Evolutionary conservation across 2,113 vertebrate genomes (phyloP), one percentile per base, ranked within the genome.

Genomic region (Ondatra zibethicus): DNA sequence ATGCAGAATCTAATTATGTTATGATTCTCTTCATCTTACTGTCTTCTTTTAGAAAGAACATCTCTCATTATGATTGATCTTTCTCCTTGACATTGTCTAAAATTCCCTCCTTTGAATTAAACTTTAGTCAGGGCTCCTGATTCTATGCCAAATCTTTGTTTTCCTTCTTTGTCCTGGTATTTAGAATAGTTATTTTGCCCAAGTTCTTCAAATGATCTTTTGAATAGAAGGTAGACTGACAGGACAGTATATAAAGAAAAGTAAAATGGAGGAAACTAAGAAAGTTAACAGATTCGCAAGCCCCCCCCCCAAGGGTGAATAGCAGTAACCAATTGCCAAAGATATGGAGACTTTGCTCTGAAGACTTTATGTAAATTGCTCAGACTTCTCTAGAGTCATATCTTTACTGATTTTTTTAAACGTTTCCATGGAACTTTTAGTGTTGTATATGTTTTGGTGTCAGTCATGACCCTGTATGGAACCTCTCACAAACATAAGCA

Each of bases 221-320:
- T 70, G 6, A 11, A 70, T 2, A 8, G 33, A 7, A n/a, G 45
- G 45, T 12, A 47, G 45, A 36, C 33, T n/a, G 17, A 70, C 4
- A 50, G 33, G 21, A 33, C 19, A 50, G 11, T 21, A 70, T 50
- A 21, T 23, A 9, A 36, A 23, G 42, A 47, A 33, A 68, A 11
- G 36, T 50, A 50, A 68, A 87, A 13, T 36, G 11, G 5, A 50
- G 10, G 10, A 66, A 50, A 31, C 42, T 36, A 19, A 47, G 17
- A 68, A 55, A n/a, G 19, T 33, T 33, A 23, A 33, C 66, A 47
- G 33, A n/a, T n/a, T n/a, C 3, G 9, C 10, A 50, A 52, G 21
- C 25, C 82, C 11, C 5, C 17, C 8, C 1, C 3, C 8, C 19
- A 50, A 23, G 3, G 2, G 1, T 2, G 1, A 27, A 7, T 2